Base-by-base conservation (phyloP, 2,888 invertebrate species). In the Platycheirus albimanus region DNA sequence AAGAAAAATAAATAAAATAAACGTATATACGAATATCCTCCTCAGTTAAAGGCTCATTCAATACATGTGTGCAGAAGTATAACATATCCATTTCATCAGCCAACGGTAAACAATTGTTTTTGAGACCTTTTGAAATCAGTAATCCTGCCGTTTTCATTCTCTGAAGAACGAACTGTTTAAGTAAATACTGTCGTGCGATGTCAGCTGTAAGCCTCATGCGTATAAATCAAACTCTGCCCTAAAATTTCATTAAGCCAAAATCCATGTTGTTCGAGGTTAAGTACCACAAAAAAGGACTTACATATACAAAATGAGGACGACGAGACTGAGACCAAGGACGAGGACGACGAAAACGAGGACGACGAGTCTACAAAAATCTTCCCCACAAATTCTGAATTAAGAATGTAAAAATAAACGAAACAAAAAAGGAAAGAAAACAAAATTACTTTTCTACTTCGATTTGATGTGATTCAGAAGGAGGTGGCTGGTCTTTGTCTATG, bases 171-270 rank as follows among this genome's bases (percentile, higher is more conserved):
- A 33, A 33, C 56, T 52, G 28, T 19, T 8, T 38, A 30, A 24
- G 36, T 15, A 61, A 20, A 56, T 33, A 54, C 10, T 75, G 76
- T 63, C 61, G 77, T 71, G 70, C 66, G 52, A 71, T 76, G 77
- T 81, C 77, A 77, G 67, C 38, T 63, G 38, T 71, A 77, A 77
- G 61, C 66, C 52, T 66, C 66, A 61, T 56, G 49, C 61, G 49
- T 71, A 81, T 81, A 81, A 81, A 81, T 81, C 81, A 81, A 77
- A 81, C 49, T 77, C 71, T 71, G 77, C 54, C 81, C 81, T 63
- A 67, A 81, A 67, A 81, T 81, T 81, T 81, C 77, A 81, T 81
- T 81, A 77, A 77, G 77, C 81, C 77, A 51, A 67, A 75, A 77
- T 47, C 76, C 80, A 52, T 66, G 76, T 81, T 81, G 41, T 71